Conservation (phyloP, 2,888 invertebrate species). For the Serripes groenlandicus region DNA sequence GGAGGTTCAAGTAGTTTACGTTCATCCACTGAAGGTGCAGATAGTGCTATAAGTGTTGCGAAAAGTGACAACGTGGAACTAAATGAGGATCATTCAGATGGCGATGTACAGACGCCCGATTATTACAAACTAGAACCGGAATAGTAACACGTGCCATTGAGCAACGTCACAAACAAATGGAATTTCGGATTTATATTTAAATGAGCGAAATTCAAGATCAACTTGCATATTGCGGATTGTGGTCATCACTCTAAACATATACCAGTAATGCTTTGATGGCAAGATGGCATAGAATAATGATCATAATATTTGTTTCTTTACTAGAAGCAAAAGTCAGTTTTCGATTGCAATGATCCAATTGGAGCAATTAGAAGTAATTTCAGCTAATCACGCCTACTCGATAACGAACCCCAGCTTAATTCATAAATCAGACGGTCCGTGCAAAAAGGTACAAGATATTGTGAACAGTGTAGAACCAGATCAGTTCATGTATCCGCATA, state of each 20-base stretch:
- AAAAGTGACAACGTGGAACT: neutral
- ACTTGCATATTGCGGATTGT: neutral
- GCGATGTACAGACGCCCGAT: neutral
- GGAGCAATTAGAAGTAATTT: neutral
- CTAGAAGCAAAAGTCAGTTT: neutral
- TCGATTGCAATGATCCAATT: neutral
- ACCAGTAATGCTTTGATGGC: neutral
- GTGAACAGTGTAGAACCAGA: neutral
- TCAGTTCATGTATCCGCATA: neutral
- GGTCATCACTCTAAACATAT: neutral
- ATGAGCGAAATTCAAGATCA: neutral
- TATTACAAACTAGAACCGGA: constrained; percentile 6
- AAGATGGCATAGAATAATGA: neutral
- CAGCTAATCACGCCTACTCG: neutral
- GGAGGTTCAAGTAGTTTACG: neutral
- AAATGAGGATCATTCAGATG: neutral
- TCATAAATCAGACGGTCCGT: neutral
- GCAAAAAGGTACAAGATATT: neutral
- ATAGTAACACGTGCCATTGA: neutral
- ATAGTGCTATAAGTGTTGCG: neutral
- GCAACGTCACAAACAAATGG: no score
- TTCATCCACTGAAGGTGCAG: neutral
- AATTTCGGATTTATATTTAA: no score
- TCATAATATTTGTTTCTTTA: neutral
- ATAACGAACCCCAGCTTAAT: neutral